A percentile compares a stretch with the other conserved stretches of the same genome.
These are phyloP conservation scores for Strix uralensis DNA, from an alignment of 2,113 vertebrate genomes.

Conservation along the genomic window DNA sequence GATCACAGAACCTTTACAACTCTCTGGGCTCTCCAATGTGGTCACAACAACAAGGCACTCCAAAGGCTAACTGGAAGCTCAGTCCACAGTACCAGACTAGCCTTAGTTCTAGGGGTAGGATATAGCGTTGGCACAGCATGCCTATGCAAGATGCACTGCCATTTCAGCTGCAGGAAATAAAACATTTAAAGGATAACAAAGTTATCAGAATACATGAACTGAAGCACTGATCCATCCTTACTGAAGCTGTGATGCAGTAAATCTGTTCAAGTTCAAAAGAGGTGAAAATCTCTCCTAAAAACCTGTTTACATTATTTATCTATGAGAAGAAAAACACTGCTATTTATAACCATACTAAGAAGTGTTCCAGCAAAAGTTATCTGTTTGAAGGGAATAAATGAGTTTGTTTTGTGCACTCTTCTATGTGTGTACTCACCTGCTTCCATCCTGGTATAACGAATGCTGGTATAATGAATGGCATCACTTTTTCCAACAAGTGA, in stretches of 20 bases:
- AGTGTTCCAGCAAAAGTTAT: not conserved
- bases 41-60: not conserved
- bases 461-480: not conserved
- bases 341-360: not conserved
- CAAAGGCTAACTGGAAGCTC: not conserved
- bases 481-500: not conserved
- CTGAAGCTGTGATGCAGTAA: not conserved
- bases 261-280: not conserved
- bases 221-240: not conserved
- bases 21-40: too few relatives aligned
- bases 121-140: fast-evolving
- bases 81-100: not conserved
- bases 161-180: not conserved
- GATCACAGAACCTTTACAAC: too few relatives aligned
- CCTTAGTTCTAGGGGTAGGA: not conserved
- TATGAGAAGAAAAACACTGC: not conserved
- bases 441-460: not conserved
- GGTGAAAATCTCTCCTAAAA: not conserved
- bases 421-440: not conserved
- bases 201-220: not conserved
- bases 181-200: not conserved
- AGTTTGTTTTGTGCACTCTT: not conserved
- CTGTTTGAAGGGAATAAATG: not conserved
- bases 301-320: not conserved
- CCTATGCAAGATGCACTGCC: not conserved